phyloP scores from a whole-genome alignment of 2,888 invertebrate species.

The Heterodera filipjevi region DNA sequence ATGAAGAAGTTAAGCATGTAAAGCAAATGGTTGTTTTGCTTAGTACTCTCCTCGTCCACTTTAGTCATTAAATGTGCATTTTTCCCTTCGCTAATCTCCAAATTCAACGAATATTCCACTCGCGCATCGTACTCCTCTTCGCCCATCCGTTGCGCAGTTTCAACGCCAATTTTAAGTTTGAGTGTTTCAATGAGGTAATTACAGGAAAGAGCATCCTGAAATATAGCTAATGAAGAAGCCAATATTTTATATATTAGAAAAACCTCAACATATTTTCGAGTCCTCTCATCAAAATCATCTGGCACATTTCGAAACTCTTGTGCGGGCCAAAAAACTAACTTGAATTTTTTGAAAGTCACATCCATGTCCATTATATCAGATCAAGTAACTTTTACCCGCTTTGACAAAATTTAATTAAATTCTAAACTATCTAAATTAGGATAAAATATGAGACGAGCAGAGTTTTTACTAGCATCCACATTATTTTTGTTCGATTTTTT shows the following conservation, averaged over 20 bases:
- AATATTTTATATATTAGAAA: not conserved
- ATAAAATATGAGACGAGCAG: too few species aligned
- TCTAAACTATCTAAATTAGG: too few species aligned
- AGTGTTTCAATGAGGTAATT: slow-evolving; percentile 6
- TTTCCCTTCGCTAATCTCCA: slow-evolving; percentile 12
- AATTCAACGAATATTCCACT: slow-evolving; percentile 31
- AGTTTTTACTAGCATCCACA: too few species aligned
- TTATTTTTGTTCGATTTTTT: too few species aligned
- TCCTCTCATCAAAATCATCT: slow-evolving; percentile 13
- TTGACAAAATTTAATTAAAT: too few species aligned
- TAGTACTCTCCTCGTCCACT: slow-evolving; percentile 13
- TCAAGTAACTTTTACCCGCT: too few species aligned
- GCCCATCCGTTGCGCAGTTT: slow-evolving; percentile 26
- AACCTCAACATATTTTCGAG: slow-evolving; percentile 20
- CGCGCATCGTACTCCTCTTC: slow-evolving; percentile 35
- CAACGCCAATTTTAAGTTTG: slow-evolving; percentile 20
- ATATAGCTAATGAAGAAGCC: not conserved
- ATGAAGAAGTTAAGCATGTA: slow-evolving; percentile 32
- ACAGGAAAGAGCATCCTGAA: slow-evolving; percentile 19
- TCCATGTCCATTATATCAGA: slow-evolving; percentile 14
- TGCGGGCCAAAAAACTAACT: slow-evolving; percentile 23
- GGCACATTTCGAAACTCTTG: slow-evolving; percentile 11
- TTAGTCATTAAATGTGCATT: slow-evolving; percentile 16
- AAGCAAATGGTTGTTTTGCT: slow-evolving; percentile 26
- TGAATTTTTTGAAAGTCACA: slow-evolving; percentile 17